Conservation (phyloP, 2,888 invertebrate species). For the Andrena trimmerana region DNA sequence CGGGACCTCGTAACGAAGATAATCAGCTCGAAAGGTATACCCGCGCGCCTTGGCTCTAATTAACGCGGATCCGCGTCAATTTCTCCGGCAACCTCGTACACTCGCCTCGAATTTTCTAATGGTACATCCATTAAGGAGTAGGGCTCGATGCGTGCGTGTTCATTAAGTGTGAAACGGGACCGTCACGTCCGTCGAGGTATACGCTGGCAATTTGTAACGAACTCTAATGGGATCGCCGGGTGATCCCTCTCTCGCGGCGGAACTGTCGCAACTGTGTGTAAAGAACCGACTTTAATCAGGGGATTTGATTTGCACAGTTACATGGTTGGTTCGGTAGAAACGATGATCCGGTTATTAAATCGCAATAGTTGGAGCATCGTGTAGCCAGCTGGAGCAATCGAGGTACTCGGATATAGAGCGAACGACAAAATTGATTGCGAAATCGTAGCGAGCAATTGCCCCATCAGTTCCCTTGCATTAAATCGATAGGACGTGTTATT, state of each 20-base stretch:
- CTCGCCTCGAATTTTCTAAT: constrained; percentile 43
- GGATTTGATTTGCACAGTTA: no score
- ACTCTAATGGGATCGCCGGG: neutral
- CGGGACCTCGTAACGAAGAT: constrained; percentile 31
- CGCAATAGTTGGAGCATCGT: neutral
- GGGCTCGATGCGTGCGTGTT: neutral
- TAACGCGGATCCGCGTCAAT: constrained; percentile 34
- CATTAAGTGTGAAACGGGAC: constrained; percentile 2
- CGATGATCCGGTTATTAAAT: neutral
- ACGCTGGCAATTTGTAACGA: neutral
- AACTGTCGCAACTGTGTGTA: neutral
- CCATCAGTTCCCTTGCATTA: constrained; percentile 23
- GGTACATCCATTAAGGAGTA: constrained; percentile 35
- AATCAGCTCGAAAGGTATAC: constrained; percentile 23
- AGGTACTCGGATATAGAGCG: neutral
- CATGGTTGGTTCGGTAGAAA: no score
- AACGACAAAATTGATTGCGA: constrained; percentile 17
- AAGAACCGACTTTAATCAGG: neutral
- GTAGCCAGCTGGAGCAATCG: neutral
- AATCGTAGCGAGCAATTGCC: neutral
- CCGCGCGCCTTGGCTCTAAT: constrained; percentile 30
- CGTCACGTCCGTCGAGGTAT: neutral
- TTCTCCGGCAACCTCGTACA: constrained; percentile 19
- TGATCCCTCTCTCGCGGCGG: neutral
- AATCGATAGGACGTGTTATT: constrained; percentile 41